Evolutionary conservation across 2,113 vertebrate species (phyloP), one percentile per base, ranked within the genome.

Genomic region (Anser cygnoides): DNA sequence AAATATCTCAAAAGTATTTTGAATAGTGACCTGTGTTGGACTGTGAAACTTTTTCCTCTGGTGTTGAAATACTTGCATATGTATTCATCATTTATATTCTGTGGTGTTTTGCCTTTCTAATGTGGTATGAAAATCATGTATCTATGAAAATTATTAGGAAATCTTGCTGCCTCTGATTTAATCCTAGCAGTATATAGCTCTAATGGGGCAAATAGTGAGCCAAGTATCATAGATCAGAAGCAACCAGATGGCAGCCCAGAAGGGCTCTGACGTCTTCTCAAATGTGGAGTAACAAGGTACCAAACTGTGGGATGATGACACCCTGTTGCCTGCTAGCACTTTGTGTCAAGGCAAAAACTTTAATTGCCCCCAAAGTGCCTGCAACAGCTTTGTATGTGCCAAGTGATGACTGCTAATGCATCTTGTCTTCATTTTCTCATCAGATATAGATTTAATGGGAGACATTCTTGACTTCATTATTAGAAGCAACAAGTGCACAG

Each of bases 191-290:
- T 81, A 65, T 89, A 41, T 84, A 72, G 68, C 18, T 91, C 39
- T 84, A 33, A 39, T 50, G 41, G 81, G 91, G 59, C 82, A 90
- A 95, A 88, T 54, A 87, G 72, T 71, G 37, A 91, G 72, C 87
- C 44, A 93, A 79, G n/a, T 95, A 70, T 82, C 84, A 89, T 85
- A 90, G 87, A 93, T 90, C 73, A 80, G 75, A 89, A 79, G 50
- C 79, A 91, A 92, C 37, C 95, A 96, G 91, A 95, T 97, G 94
- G 96, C 75, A 94, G 46, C 90, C 90, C 94, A 96, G 81, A 95
- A 93, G 84, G 91, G 37, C 82, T 95, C 55, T 94, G 93, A 93
- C 54, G 82, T 95, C 94, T 96, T 82, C 84, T 94, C 79, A 80
- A 79, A 91, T 82, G 77, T 93, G 81, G 92, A 91, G 93, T 93